Conservation (phyloP, 2,797 vertebrate species). For the Chelon labrosus region DNA sequence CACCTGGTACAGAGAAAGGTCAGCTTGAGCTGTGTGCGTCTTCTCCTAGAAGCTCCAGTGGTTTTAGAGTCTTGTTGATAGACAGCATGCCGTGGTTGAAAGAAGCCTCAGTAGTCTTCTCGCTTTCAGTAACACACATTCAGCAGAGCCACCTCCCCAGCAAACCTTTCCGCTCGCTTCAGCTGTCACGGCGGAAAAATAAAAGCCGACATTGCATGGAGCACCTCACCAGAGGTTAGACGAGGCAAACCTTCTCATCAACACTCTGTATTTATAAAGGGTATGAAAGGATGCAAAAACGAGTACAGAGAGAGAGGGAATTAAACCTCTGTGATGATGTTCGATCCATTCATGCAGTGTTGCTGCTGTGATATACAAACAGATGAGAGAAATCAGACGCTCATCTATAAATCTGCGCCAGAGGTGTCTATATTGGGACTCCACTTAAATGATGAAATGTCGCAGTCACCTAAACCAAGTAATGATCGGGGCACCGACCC, state of each 20-base stretch:
- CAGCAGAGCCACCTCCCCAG: conserved; percentile 3
- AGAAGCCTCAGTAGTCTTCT: background rate
- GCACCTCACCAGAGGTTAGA: background rate
- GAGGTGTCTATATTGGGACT: background rate
- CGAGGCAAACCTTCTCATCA: background rate
- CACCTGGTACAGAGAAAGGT: background rate
- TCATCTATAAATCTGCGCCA: conserved; percentile 10
- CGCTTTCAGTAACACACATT: background rate
- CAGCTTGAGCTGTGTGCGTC: background rate
- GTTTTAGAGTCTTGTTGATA: background rate
- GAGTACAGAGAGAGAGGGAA: background rate
- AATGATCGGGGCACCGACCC: background rate
- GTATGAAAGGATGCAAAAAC: conserved; percentile 9
- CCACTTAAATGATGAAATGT: background rate
- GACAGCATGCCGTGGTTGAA: conserved; percentile 1
- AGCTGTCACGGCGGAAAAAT: background rate
- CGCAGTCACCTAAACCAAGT: background rate
- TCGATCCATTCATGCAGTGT: background rate
- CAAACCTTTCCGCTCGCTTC: background rate
- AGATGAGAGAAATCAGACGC: conserved; percentile 11
- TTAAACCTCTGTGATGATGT: conserved; percentile 3
- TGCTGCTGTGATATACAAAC: background rate
- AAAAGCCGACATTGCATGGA: background rate
- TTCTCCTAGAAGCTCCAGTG: conserved; percentile 1
- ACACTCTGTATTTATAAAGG: conserved; percentile 2